A percentile compares a stretch with the other conserved stretches of the same genome.
These are phyloP conservation scores for Leucoma salicis DNA, from an alignment of 2,888 invertebrate species.

Conservation along the genomic window DNA sequence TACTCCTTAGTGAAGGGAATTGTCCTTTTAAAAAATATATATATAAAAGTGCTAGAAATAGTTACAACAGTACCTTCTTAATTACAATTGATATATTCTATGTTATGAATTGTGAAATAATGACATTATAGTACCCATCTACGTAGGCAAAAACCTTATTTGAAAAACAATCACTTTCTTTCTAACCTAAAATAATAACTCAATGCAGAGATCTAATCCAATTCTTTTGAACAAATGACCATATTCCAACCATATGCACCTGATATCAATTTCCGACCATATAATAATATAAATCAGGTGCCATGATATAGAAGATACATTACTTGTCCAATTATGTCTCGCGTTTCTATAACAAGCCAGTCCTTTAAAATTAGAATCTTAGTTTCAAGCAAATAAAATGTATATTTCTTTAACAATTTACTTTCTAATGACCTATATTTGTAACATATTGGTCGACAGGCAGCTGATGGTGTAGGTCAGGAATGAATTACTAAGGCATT, in stretches of 20 bases:
- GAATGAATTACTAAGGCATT: constrained; percentile 64
- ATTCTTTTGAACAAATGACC: constrained; percentile 51
- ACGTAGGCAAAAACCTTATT: too few species aligned
- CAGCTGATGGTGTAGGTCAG: constrained; percentile 71
- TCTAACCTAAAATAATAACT: constrained; percentile 56
- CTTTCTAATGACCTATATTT: constrained; percentile 68
- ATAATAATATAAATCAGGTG: constrained; percentile 61
- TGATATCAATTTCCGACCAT: constrained; percentile 58
- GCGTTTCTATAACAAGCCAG: constrained; percentile 23
- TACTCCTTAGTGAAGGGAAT: too few species aligned
- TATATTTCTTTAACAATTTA: constrained; percentile 23
- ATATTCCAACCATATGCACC: constrained; percentile 48
- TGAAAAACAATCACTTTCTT: constrained; percentile 44
- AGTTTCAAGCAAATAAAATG: constrained; percentile 19
- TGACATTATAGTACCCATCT: too few species aligned
- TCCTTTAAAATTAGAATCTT: constrained; percentile 29
- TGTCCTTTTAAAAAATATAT: too few species aligned
- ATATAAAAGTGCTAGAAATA: too few species aligned
- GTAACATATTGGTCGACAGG: constrained; percentile 66
- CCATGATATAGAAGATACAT: constrained; percentile 62
- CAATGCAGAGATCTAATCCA: constrained; percentile 46
- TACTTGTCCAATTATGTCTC: constrained; percentile 46
- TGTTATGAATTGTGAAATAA: too few species aligned
- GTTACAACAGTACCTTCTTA: too few species aligned
- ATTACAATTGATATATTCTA: too few species aligned